Base-by-base conservation (phyloP, 2,797 vertebrate species). In the Muscicapa comitata region DNA sequence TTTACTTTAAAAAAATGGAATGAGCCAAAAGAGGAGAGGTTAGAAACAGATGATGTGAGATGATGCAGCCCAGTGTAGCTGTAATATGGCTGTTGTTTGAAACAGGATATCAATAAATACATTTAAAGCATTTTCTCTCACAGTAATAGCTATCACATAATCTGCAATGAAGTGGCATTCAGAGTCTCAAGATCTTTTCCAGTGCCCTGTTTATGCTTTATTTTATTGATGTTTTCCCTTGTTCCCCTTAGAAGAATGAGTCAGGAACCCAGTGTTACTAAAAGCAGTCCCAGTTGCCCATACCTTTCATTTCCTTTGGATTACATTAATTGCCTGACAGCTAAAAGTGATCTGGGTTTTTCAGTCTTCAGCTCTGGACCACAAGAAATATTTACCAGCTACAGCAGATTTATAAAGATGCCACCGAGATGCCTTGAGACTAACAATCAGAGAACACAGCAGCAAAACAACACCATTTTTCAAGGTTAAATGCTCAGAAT, bases 281-380 rank as follows among this genome's bases (percentile, higher is more conserved):
- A 97, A 97, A 97, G 93, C 89, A 97, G 81, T 96, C 97, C 96
- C 96, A 66, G 93, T 77, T 93, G 97, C 87, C 94, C 90, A 84
- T 74, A 96, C 90, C 97, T 97, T 98, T 98, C 95, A 97, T 97
- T 98, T 97, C 94, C 91, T 97, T 96, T 96, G 97, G 97, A 97
- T 97, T 97, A 97, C 96, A 96, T 98, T 98, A 98, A 98, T 98
- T 98, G 97, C 94, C 95, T 98, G 97, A 98, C 97, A 98, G 96
- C 96, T 96, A 96, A 94, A 98, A 97, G 96, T 94, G 94, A 97
- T 95, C 92, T 93, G 96, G 87, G 96, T 93, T 97, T 97, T 96
- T 95, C 96, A 94, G 93, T 96, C 95, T 97, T 96, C 86, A 95
- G 95, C 93, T 90, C 78, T 88, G 95, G 96, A 92, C 68, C 13